Percentiles rank a stretch among this genome's conserved stretches.
These are phyloP conservation scores for Hippolais icterina DNA, from an alignment of 2,113 vertebrate species.

Conservation along the genomic window DNA sequence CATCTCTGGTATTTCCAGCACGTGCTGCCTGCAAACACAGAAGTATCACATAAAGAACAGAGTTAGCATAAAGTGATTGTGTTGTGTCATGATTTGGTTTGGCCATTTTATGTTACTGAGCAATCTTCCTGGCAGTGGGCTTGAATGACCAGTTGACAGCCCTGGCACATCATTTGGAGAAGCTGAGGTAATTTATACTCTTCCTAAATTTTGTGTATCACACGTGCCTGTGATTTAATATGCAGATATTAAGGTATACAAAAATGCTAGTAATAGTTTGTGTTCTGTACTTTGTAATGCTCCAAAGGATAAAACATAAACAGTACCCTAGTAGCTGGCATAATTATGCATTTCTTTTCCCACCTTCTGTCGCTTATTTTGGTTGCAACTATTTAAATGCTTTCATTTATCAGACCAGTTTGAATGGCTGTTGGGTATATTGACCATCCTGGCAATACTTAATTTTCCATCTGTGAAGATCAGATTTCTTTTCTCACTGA, in stretches of 20 bases:
- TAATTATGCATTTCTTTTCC: conserved; percentile 50
- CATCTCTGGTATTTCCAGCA: neutral
- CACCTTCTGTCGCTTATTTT: conserved; percentile 55
- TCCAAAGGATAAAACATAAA: neutral
- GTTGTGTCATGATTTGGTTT: neutral
- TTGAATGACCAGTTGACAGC: fast-evolving
- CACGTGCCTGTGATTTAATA: neutral
- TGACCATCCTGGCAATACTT: conserved; percentile 54
- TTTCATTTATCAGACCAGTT: conserved; percentile 47
- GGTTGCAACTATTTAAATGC: conserved; percentile 58
- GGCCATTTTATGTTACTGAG: neutral
- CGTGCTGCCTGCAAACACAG: neutral
- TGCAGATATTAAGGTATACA: neutral
- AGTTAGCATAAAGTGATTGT: neutral
- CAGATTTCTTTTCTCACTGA: conserved; percentile 24
- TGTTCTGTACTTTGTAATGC: conserved; percentile 2
- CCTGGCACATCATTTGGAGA: neutral
- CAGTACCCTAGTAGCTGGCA: neutral
- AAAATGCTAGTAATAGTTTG: neutral
- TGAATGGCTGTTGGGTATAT: conserved; percentile 56
- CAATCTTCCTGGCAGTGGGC: neutral
- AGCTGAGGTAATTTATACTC: neutral
- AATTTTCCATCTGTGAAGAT: conserved; percentile 49
- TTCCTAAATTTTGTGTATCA: neutral
- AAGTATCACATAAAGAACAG: neutral